phyloP scores from a whole-genome alignment of 1,140 invertebrate species.

The Leptinotarsa defecta region DNA sequence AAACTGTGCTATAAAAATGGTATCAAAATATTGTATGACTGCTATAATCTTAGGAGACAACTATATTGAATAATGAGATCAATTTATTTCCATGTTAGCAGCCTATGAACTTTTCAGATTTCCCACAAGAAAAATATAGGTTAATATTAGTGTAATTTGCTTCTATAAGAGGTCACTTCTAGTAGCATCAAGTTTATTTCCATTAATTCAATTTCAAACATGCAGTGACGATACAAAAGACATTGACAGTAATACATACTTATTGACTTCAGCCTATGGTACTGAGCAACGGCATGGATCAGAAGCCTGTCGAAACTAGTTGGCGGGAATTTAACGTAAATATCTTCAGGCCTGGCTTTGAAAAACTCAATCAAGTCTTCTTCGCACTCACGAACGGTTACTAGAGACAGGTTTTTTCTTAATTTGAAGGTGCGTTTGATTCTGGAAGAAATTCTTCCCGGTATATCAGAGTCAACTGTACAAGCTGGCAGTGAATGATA shows the following conservation, averaged over 20 bases:
- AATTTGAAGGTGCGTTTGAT: constrained; percentile 44
- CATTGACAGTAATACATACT: constrained; percentile 34
- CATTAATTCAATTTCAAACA: too few species aligned
- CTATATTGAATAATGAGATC: too few species aligned
- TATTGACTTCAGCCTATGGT: constrained; percentile 46
- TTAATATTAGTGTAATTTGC: too few species aligned
- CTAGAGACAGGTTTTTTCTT: constrained; percentile 43
- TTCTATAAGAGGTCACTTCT: too few species aligned
- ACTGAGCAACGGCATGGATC: constrained; percentile 49
- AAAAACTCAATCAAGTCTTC: constrained; percentile 47
- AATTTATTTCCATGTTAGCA: too few species aligned
- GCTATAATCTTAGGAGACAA: too few species aligned
- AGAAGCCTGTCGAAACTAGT: constrained; percentile 50
- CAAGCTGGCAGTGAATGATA: not conserved
- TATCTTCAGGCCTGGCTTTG: constrained; percentile 36
- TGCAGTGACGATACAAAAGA: too few species aligned
- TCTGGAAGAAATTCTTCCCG: constrained; percentile 41
- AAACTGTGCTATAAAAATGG: too few species aligned
- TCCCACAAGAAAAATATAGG: too few species aligned
- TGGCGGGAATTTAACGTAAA: constrained; percentile 40
- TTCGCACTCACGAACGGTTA: constrained; percentile 41
- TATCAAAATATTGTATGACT: too few species aligned
- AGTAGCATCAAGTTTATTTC: too few species aligned
- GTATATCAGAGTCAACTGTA: constrained; percentile 19
- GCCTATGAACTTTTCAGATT: too few species aligned